These are phyloP conservation scores for Sylvilagus bachmani DNA, from an alignment of 2,113 vertebrate genomes.

Conservation along the genomic window DNA sequence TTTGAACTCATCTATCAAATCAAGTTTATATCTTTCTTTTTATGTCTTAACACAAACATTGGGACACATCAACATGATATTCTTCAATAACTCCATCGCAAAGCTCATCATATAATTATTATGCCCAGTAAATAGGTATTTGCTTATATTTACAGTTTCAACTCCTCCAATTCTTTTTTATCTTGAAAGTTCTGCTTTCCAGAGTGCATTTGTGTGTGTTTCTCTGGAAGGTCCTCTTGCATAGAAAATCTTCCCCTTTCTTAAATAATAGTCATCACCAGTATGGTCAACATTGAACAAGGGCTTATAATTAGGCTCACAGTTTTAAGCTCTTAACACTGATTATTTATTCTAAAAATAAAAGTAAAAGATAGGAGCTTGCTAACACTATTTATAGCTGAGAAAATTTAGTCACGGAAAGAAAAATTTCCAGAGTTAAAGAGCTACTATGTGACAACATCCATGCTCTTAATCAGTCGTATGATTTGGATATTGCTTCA, in stretches of 20 bases:
- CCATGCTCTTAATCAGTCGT: background rate
- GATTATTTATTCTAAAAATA: constrained; percentile 25
- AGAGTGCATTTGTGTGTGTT: background rate
- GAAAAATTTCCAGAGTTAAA: background rate
- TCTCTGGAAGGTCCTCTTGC: background rate
- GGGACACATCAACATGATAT: background rate
- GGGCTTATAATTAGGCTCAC: background rate
- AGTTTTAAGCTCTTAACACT: background rate
- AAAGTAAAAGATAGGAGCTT: background rate
- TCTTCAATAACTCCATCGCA: background rate
- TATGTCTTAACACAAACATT: background rate
- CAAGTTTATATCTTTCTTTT: background rate
- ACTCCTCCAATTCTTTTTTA: background rate
- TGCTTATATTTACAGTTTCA: background rate
- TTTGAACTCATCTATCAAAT: background rate
- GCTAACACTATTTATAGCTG: background rate
- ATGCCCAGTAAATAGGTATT: background rate
- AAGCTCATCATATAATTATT: constrained; percentile 11
- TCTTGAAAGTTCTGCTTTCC: background rate
- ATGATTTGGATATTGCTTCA: background rate
- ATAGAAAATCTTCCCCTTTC: background rate
- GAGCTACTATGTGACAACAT: background rate
- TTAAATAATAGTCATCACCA: background rate
- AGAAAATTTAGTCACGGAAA: background rate
- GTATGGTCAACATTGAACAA: background rate